Evolutionary conservation across 2,888 invertebrate species (phyloP).

Genomic region (Philopedon plagiatum): DNA sequence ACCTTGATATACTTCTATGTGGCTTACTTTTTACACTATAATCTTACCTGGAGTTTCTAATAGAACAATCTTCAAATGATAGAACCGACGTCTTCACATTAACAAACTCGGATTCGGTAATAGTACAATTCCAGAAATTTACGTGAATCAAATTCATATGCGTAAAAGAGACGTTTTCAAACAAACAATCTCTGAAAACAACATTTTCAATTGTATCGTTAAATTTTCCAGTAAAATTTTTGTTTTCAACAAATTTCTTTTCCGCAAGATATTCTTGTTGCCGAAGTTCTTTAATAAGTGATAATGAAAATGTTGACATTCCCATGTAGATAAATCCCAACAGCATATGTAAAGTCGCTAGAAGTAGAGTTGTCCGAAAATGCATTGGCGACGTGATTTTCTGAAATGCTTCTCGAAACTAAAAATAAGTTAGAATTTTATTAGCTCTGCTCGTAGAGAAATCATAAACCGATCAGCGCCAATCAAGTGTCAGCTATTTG

Average conservation of each 20-base stretch:
- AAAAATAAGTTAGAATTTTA: constrained; percentile 56
- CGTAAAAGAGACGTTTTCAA: constrained; percentile 77
- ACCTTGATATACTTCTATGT: no score
- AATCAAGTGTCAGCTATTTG: no score
- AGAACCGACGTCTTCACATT: constrained; percentile 82
- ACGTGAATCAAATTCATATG: constrained; percentile 82
- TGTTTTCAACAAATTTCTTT: constrained; percentile 58
- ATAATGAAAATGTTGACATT: constrained; percentile 72
- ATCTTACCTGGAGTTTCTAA: constrained; percentile 76
- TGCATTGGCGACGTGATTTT: constrained; percentile 78
- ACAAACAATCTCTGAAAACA: constrained; percentile 74
- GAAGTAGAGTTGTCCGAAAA: constrained; percentile 74
- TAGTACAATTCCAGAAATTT: constrained; percentile 79
- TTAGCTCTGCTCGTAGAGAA: no score
- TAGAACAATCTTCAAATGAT: constrained; percentile 75
- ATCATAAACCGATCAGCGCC: no score
- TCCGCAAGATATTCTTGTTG: constrained; percentile 62
- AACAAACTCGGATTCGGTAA: constrained; percentile 78
- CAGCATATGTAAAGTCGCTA: constrained; percentile 74
- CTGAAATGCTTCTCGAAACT: constrained; percentile 82
- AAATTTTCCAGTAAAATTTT: constrained; percentile 67
- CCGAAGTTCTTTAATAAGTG: constrained; percentile 69
- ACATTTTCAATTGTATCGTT: constrained; percentile 77
- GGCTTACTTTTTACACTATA: no score
- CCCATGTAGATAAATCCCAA: constrained; percentile 71